Base-by-base conservation (phyloP, 1,140 invertebrate genomes). In the Hyposmocoma kahamanoa region DNA sequence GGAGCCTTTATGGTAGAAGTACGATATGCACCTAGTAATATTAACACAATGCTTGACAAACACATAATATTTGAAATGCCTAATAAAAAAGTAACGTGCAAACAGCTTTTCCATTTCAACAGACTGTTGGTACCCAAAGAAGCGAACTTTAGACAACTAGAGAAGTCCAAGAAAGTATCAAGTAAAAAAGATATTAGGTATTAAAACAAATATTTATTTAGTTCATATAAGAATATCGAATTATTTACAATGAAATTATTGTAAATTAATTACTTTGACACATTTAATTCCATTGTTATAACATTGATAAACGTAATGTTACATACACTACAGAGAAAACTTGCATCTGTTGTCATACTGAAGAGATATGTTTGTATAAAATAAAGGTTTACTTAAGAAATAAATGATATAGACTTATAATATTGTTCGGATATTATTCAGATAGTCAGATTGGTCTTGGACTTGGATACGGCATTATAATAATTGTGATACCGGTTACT, bases 311-410 rank as follows among this genome's bases (percentile, higher is more conserved):
- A 73, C 58, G 59, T 72, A 63, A 57, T 65, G 60, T 71, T 73
- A 82, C 73, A 72, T 82, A 83, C 73, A 84, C 81, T 85, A 85
- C 81, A 85, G 63, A 77, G 79, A 85, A 85, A 85, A 85, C 81
- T 85, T 83, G 79, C 81, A 74, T 81, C 74, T 73, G 62, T 56
- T 62, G 59, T 81, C 78, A 80, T 74, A 77, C 74, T 79, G 73
- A 67, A 72, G 63, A 80, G 78, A 81, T 83, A 84, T 81, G 77
- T 81, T 72, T 83, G 69, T 74, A 72, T 66, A 67, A n/a, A n/a
- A 69, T 70, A 75, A 71, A 74, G 68, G 61, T 68, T 82, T 78
- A 78, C 74, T 80, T 84, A 80, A 63, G 69, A 78, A 77, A 80
- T 81, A 81, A 75, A 77, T 62, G 64, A 74, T 73, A 74, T 67